Percentiles rank a stretch among this genome's conserved stretches.
Conservation (phyloP, 2,888 invertebrate species). For the Nomada flava region DNA sequence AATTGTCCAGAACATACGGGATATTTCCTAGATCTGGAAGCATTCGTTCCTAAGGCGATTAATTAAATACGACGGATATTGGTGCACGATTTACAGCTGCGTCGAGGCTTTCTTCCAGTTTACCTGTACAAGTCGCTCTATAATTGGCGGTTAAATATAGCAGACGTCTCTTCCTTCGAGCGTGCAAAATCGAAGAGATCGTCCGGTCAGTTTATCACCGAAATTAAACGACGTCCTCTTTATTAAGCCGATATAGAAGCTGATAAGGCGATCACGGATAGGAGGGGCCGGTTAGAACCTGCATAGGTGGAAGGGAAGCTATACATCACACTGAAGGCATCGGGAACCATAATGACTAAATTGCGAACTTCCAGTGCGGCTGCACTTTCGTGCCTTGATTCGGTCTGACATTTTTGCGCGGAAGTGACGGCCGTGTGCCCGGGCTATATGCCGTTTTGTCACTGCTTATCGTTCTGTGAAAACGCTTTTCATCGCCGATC, state of each 20-base stretch:
- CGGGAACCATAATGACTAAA: constrained; percentile 70
- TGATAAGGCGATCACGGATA: constrained; percentile 57
- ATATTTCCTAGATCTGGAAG: too few species aligned
- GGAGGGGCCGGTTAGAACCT: constrained; percentile 51
- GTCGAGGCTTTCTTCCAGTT: neutral
- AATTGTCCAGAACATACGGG: too few species aligned
- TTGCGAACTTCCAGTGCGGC: constrained; percentile 70
- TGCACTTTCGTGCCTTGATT: constrained; percentile 64
- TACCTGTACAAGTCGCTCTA: neutral
- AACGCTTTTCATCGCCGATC: neutral
- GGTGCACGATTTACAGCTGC: neutral
- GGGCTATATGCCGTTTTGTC: constrained; percentile 8
- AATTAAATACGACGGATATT: too few species aligned
- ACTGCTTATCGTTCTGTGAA: neutral
- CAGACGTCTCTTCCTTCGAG: neutral
- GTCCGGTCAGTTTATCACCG: constrained; percentile 40
- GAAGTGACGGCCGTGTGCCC: constrained; percentile 28
- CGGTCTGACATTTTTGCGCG: constrained; percentile 50
- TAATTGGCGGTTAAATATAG: neutral
- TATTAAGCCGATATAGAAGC: constrained; percentile 57
- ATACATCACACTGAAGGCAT: constrained; percentile 67
- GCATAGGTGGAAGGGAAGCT: constrained; percentile 69
- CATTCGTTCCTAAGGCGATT: too few species aligned
- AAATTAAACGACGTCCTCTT: constrained; percentile 55
- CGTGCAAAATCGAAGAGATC: constrained; percentile 20